Evolutionary conservation across 2,113 vertebrate genomes (phyloP).

Genomic region (Chlorodrepanis virens): DNA sequence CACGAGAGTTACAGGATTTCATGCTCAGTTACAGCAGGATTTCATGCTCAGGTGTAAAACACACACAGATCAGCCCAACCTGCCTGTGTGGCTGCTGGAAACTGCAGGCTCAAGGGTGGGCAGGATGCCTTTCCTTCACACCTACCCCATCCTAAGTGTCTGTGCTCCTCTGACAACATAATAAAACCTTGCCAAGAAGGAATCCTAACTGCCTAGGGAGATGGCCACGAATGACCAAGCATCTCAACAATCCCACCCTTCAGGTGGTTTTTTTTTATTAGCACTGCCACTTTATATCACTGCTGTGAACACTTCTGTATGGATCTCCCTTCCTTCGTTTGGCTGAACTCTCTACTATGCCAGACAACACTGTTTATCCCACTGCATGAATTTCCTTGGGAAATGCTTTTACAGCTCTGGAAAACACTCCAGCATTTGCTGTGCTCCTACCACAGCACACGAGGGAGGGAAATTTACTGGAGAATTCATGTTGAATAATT

Average conservation of each 20-base stretch:
- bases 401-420: neutral
- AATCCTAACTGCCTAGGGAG: neutral
- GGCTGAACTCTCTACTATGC: neutral
- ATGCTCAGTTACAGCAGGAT: neutral
- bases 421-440: constrained; percentile 11
- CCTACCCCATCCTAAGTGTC: neutral
- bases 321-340: neutral
- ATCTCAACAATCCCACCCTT: neutral
- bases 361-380: neutral
- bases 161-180: neutral
- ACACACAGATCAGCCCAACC: neutral
- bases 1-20: rapidly evolving
- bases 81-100: neutral
- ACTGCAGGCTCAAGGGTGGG: neutral
- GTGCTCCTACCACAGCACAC: neutral
- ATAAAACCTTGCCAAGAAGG: neutral
- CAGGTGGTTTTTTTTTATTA: neutral
- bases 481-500: constrained; percentile 47
- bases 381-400: neutral
- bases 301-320: neutral
- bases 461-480: neutral
- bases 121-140: neutral
- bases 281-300: neutral
- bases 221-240: neutral
- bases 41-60: neutral